Evolutionary conservation across 2,888 invertebrate genomes (phyloP), one percentile per base, ranked within the genome.

Genomic region (Allacma fusca): DNA sequence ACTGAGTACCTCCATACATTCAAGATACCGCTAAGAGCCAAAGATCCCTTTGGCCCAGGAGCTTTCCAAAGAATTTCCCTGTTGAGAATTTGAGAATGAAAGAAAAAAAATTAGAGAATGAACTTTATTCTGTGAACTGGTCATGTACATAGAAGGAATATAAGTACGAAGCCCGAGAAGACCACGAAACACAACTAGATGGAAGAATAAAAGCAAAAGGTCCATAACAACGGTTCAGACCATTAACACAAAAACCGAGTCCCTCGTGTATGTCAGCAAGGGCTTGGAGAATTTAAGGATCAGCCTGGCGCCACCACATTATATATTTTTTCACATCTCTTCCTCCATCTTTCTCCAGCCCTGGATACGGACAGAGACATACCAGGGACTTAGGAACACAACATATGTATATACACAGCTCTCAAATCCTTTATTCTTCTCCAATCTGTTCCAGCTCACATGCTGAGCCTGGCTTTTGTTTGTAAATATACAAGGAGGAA

Each of bases 401-500:
- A 34, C 34, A 34, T 34, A 34, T 34, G 9, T 34, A 34, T 4
- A 9, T 34, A 34, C 34, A 34, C 34, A n/a, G n/a, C 9, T 34
- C 50, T 50, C 50, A 16, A 16, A 50, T 50, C 50, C 34, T 34
- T 34, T 50, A 50, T 50, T 50, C 50, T 16, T n/a, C 50, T 50
- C 50, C 50, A 50, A 50, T 50, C 19, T n/a, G 50, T 13, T 64
- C 64, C 64, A 28, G 24, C 64, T 64, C 64, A 23, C 64, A 64
- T 64, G 64, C 64, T 64, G 64, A 23, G 64, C 26, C 19, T 28
- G 7, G 28, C 26, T 64, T 64, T 64, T 67, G 57, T 68, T 75
- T 57, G 68, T 75, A 67, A 75, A 44, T 65, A 28, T 29, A 75
- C 24, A 34, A 57, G 34, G 68, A 75, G n/a, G 50, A 16, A 50